Conservation (phyloP, 2,888 invertebrate species). For the Antheraea yamamai region DNA sequence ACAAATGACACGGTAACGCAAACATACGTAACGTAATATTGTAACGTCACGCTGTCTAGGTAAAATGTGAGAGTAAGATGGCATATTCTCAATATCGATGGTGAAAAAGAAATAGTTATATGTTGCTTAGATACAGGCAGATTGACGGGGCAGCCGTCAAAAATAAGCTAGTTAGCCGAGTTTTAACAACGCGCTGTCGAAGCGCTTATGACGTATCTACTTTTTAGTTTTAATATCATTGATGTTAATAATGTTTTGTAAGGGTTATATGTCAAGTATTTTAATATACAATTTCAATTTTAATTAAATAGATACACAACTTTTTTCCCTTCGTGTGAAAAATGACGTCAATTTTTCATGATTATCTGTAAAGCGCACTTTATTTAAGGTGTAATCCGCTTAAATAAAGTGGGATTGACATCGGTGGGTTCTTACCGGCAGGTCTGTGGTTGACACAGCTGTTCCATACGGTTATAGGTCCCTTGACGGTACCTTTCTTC, state of each 20-base stretch:
- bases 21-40: too few relatives aligned
- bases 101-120: too few relatives aligned
- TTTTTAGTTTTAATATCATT: too few relatives aligned
- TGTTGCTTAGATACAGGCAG: too few relatives aligned
- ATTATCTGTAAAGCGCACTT: neutral
- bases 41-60: too few relatives aligned
- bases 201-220: too few relatives aligned
- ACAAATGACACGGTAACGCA: too few relatives aligned
- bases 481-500: constrained; percentile 17
- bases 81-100: too few relatives aligned
- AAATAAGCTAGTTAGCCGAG: too few relatives aligned
- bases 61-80: too few relatives aligned
- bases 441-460: constrained; percentile 16
- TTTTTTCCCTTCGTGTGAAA: neutral
- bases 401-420: constrained; percentile 29
- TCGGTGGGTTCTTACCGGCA: constrained; percentile 17
- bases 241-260: neutral
- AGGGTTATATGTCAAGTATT: neutral
- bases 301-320: neutral
- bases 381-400: constrained; percentile 21
- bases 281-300: neutral
- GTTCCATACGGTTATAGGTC: constrained; percentile 27
- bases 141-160: too few relatives aligned
- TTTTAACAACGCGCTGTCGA: too few relatives aligned
- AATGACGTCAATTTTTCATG: neutral